Evolutionary conservation across 2,113 vertebrate genomes (phyloP), one percentile per base, ranked within the genome.

Genomic region (Percina caprodes): DNA sequence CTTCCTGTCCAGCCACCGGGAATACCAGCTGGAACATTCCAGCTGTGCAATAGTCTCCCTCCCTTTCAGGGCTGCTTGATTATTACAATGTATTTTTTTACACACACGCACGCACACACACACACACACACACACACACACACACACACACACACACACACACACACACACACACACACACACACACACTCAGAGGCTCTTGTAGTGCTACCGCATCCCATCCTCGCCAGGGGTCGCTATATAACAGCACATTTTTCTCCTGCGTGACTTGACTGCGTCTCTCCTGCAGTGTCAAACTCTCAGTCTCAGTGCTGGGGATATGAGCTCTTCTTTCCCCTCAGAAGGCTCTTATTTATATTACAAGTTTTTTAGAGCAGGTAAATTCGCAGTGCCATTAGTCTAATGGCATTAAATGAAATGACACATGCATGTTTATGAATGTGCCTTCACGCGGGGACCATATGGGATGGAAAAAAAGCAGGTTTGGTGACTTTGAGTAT

Each of bases 401-500:
- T 91, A 92, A 92, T 92, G 86, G 59, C 82, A 86, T 82, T 65
- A 89, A 48, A 73, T 90, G 49, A 91, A 94, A 91, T 76, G 84
- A 67, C 82, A 70, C 80, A 81, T 73, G 84, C 69, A 88, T 88
- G 89, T 86, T 91, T 80, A 92, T 90, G 82, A 83, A 80, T 89
- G 81, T 55, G 79, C 79, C 54, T 77, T 82, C 59, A 77, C 60
- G 79, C 62, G 5, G 66, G 73, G 69, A 69, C 72, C 73, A 59
- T 68, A 74, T 79, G 86, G 58, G 74, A 21, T 76, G 85, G 84
- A 87, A 86, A 93, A 88, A 89, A 84, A 54, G 93, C 94, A 95
- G 96, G 96, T 96, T 97, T 95, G 95, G 95, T 98, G 98, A 98
- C 97, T 99, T 98, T 98, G 97, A 96, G 95, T 96, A 95, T 97